Evolutionary conservation across 2,797 vertebrate genomes (phyloP).

Genomic region (Microctenopoma lineatum): DNA sequence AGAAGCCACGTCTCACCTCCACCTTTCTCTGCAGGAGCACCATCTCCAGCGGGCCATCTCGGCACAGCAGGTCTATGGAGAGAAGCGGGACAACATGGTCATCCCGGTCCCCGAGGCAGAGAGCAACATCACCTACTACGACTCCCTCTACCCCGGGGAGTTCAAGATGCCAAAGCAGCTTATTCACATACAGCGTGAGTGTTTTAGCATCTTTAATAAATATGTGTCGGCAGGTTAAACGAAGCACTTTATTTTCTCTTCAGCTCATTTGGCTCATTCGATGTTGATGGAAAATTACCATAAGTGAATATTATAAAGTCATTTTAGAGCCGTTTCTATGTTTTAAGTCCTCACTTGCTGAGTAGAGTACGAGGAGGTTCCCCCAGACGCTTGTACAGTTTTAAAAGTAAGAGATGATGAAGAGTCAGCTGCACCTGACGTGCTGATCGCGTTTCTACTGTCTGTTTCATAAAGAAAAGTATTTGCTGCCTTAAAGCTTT

Average conservation of each 20-base stretch:
- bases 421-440: neutral
- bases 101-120: slow-evolving; percentile 93
- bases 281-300: slow-evolving; percentile 22
- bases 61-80: slow-evolving; percentile 97
- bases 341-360: slow-evolving; percentile 11
- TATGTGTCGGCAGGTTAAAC: slow-evolving; percentile 14
- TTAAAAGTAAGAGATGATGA: slow-evolving; percentile 1
- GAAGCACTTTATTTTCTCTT: neutral
- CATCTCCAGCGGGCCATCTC: slow-evolving; percentile 99
- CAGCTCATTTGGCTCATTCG: neutral
- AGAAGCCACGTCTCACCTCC: neutral
- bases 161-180: slow-evolving; percentile 99
- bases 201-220: neutral
- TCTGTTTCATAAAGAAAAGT: slow-evolving; percentile 50
- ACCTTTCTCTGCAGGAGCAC: slow-evolving; percentile 75
- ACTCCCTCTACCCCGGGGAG: slow-evolving; percentile 97
- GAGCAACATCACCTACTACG: slow-evolving; percentile 98
- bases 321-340: neutral
- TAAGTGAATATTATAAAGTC: slow-evolving; percentile 17
- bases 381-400: neutral
- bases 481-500: slow-evolving; percentile 23
- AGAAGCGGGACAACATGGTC: slow-evolving; percentile 97
- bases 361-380: no score
- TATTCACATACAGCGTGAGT: slow-evolving; percentile 99
- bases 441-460: neutral